Evolutionary conservation across 1,140 invertebrate genomes (phyloP), one percentile per base, ranked within the genome.

Genomic region (Aphis craccivora): DNA sequence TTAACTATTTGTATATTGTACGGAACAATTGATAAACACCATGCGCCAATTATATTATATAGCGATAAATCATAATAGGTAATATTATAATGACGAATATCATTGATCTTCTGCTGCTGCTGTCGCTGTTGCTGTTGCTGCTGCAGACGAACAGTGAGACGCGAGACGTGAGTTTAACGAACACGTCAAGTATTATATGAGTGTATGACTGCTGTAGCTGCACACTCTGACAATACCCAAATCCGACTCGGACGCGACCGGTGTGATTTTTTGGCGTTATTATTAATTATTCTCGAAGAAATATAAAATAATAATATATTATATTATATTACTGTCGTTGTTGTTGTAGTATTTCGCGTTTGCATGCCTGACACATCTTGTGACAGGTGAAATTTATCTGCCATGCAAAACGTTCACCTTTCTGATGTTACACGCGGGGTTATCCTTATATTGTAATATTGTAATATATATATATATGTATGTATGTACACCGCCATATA

Each of bases 191-290:
- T 18, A 51, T n/a, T n/a, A n/a, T n/a, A n/a, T 14, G 14, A 40
- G 37, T 40, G 2, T 40, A 40, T 40, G 14, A 4, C 60, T 76
- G 60, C 30, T 76, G 30, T n/a, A 35, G 30, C 60, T 76, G 90
- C 20, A 83, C 91, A 84, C 48, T 92, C 45, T 83, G 91, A 92
- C 91, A 93, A 93, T 93, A 86, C 91, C 91, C 91, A 55, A 55
- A 84, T 93, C 91, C 91, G 91, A 93, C 81, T 84, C 45, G 76
- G 43, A 93, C 37, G 91, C 48, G 48, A 84, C 91, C 23, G 76
- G 91, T 93, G 91, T 93, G 91, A 93, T 93, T 93, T 93, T 93
- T 93, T 93, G 91, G 91, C 91, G 91, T 93, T 40, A 53, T 92
- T 37, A 60, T 90, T 90, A 40, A 90, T 90, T 90, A 40, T 60